A percentile compares a stretch with the other conserved stretches of the same genome.
phyloP scores from a whole-genome alignment of 2,113 vertebrate species.

The Phrynosoma platyrhinos region DNA sequence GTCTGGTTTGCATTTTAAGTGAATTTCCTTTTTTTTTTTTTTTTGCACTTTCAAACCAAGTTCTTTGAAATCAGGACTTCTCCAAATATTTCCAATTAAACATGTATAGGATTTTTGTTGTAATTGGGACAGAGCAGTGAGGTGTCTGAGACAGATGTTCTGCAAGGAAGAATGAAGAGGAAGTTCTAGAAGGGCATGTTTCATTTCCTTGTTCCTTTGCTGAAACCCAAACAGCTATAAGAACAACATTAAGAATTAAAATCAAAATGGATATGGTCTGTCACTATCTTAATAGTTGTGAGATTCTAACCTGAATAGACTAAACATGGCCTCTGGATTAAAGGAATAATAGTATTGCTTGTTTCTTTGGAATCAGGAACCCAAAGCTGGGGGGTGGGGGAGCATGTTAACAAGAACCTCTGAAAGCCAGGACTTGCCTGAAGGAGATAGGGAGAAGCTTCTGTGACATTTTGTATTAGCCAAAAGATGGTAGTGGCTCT shows the following conservation, averaged over 20 bases:
- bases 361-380: not conserved
- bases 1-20: no score
- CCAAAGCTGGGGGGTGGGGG: accelerated
- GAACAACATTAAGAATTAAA: conserved; percentile 33
- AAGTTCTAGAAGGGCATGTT: not conserved
- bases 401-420: not conserved
- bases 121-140: not conserved
- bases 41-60: no score
- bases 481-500: not conserved
- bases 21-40: no score
- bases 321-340: conserved; percentile 6
- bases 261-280: conserved; percentile 13
- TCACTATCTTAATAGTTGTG: not conserved
- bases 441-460: not conserved
- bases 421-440: not conserved
- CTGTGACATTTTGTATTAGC: not conserved
- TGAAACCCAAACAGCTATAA: conserved; percentile 32
- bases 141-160: not conserved
- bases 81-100: not conserved
- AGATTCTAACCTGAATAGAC: conserved; percentile 5
- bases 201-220: conserved; percentile 11
- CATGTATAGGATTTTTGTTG: not conserved
- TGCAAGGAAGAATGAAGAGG: not conserved
- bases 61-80: no score
- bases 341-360: not conserved